Percentiles rank a stretch among this genome's conserved stretches.
Evolutionary conservation across 2,888 invertebrate species (phyloP).

Genomic region (Ommatoiulus sabulosus): DNA sequence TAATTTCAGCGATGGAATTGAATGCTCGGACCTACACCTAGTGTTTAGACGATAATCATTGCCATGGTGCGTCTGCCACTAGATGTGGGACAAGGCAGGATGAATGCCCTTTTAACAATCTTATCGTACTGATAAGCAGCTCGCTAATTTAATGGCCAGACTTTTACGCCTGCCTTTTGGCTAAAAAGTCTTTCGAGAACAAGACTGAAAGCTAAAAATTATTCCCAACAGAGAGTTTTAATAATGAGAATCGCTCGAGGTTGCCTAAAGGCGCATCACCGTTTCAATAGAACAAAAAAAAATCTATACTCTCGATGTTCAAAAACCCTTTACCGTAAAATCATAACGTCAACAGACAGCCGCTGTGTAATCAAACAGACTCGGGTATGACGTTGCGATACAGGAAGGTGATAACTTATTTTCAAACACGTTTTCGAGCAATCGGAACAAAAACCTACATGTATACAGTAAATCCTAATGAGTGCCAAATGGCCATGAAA

Average conservation of each 20-base stretch:
- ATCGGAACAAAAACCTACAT: not conserved
- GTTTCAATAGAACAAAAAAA: not conserved
- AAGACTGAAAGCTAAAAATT: not conserved
- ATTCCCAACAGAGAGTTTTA: not conserved
- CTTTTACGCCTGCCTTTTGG: conserved; percentile 8
- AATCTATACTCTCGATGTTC: not conserved
- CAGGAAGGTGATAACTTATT: not conserved
- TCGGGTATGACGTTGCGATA: not conserved
- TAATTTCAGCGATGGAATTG: not conserved
- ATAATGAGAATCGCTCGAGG: not conserved
- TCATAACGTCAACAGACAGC: not conserved
- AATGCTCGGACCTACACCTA: not conserved
- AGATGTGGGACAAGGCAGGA: not conserved
- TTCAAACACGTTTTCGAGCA: not conserved
- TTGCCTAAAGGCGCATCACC: not conserved
- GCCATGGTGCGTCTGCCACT: not conserved
- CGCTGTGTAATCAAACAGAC: not conserved
- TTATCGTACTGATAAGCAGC: conserved; percentile 24
- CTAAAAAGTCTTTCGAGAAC: not conserved
- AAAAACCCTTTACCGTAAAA: not conserved
- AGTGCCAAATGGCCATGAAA: not conserved
- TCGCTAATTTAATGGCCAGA: not conserved
- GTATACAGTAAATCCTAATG: not conserved
- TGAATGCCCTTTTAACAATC: conserved; percentile 30
- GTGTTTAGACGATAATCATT: conserved; percentile 1